Percentiles rank a stretch among this genome's conserved stretches.
phyloP scores from a whole-genome alignment of 2,888 invertebrate genomes.

The Agriopis aurantiaria region DNA sequence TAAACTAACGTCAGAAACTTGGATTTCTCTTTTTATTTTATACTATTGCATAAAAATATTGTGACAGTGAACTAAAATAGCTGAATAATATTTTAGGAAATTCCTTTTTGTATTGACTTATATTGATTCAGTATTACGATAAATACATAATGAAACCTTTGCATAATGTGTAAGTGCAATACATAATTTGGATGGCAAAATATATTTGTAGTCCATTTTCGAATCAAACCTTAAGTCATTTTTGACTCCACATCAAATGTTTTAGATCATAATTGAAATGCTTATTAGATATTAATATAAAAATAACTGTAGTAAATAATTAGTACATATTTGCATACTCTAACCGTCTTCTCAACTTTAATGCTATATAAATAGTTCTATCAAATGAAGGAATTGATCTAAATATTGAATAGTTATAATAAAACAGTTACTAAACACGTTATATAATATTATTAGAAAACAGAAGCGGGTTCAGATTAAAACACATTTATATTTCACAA shows the following conservation, averaged over 20 bases:
- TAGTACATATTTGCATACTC: slow-evolving; percentile 10
- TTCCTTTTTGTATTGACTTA: slow-evolving; percentile 2
- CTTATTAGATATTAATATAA: slow-evolving; percentile 14
- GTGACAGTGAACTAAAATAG: background rate
- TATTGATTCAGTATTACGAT: slow-evolving; percentile 17
- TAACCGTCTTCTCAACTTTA: slow-evolving; percentile 25
- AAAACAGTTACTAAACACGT: slow-evolving; percentile 43
- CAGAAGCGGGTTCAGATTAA: no score
- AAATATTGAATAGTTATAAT: slow-evolving; percentile 50
- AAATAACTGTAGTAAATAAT: slow-evolving; percentile 3
- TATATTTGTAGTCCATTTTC: background rate
- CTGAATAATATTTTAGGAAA: background rate
- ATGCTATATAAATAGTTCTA: slow-evolving; percentile 50
- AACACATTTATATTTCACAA: no score
- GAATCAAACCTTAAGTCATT: background rate
- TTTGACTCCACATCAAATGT: background rate
- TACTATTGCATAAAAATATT: background rate
- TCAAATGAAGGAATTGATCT: slow-evolving; percentile 75
- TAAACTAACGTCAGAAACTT: background rate
- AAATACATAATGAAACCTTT: background rate
- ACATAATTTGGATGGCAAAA: slow-evolving; percentile 2
- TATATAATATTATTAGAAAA: no score
- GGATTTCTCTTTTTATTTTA: background rate
- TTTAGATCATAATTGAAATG: slow-evolving; percentile 5
- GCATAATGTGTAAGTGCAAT: background rate